A percentile compares a stretch with the other conserved stretches of the same genome.
These are phyloP conservation scores for Sturnus vulgaris DNA, from an alignment of 2,113 vertebrate genomes.

Conservation along the genomic window DNA sequence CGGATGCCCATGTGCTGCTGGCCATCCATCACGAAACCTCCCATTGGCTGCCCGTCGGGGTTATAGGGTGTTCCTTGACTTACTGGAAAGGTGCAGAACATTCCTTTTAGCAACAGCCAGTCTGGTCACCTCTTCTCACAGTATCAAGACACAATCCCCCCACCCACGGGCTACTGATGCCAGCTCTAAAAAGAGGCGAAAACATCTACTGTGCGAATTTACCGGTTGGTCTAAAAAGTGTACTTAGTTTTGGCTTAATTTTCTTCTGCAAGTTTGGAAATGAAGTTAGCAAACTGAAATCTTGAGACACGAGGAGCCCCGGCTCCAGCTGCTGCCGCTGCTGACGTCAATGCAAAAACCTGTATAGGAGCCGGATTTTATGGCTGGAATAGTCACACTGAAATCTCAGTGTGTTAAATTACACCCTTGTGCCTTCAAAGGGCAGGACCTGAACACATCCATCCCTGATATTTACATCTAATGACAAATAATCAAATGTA, in stretches of 20 bases:
- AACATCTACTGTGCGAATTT: neutral
- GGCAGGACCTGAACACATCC: neutral
- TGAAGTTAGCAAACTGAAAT: neutral
- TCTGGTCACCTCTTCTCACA: neutral
- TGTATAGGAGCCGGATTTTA: constrained; percentile 36
- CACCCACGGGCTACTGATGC: neutral
- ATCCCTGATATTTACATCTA: neutral
- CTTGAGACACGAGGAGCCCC: neutral
- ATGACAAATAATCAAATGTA: neutral
- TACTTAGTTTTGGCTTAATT: neutral
- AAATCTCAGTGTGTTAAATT: constrained; percentile 41
- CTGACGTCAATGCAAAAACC: constrained; percentile 54
- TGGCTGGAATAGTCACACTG: constrained; percentile 21
- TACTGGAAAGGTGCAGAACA: constrained; percentile 84
- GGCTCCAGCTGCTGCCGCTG: constrained; percentile 25
- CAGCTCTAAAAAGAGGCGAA: neutral
- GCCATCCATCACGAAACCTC: constrained; percentile 99
- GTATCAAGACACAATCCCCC: neutral
- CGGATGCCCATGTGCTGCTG: constrained; percentile 99
- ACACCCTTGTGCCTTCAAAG: neutral
- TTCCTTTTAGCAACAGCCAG: constrained; percentile 19
- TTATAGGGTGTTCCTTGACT: constrained; percentile 99
- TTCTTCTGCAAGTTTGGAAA: neutral
- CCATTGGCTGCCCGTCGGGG: constrained; percentile 97
- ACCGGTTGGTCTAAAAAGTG: neutral